Percentiles rank a stretch among this genome's conserved stretches.
Evolutionary conservation across 2,888 invertebrate species (phyloP).

Genomic region (Calliphora vomitoria): DNA sequence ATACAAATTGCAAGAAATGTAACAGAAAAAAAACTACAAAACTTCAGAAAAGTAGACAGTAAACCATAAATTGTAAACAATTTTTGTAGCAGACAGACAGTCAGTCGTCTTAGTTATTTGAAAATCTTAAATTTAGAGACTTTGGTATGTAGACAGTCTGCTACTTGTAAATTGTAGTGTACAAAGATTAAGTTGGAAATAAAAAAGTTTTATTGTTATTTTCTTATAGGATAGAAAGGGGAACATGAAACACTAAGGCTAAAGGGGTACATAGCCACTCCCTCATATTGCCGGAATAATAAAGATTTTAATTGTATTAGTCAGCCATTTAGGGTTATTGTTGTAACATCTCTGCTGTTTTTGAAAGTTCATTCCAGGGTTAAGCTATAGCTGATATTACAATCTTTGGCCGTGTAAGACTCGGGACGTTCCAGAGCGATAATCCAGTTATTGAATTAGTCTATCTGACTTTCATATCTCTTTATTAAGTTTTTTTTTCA

Average conservation of each 20-base stretch:
- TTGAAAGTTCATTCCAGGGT: too few species aligned
- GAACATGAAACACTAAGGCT: too few species aligned
- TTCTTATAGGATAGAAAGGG: too few species aligned
- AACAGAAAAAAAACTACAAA: background rate
- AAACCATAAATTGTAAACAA: background rate
- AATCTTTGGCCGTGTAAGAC: too few species aligned
- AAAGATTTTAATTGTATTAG: too few species aligned
- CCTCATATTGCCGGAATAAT: too few species aligned
- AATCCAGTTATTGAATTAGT: too few species aligned
- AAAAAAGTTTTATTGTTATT: background rate
- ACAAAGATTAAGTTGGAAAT: background rate
- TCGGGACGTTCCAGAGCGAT: too few species aligned
- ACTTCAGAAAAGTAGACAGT: background rate
- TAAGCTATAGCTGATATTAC: too few species aligned
- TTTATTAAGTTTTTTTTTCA: background rate
- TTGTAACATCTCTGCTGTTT: too few species aligned
- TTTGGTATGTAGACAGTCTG: background rate
- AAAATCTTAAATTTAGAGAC: background rate
- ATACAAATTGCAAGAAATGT: constrained; percentile 4
- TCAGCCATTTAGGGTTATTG: too few species aligned
- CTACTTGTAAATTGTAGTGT: background rate
- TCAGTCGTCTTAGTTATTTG: constrained; percentile 11
- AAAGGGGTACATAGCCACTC: too few species aligned
- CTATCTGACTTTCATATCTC: background rate
- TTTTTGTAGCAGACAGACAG: constrained; percentile 17